Evolutionary conservation across 2,797 vertebrate species (phyloP).

Genomic region (Scomberomorus guttatus): DNA sequence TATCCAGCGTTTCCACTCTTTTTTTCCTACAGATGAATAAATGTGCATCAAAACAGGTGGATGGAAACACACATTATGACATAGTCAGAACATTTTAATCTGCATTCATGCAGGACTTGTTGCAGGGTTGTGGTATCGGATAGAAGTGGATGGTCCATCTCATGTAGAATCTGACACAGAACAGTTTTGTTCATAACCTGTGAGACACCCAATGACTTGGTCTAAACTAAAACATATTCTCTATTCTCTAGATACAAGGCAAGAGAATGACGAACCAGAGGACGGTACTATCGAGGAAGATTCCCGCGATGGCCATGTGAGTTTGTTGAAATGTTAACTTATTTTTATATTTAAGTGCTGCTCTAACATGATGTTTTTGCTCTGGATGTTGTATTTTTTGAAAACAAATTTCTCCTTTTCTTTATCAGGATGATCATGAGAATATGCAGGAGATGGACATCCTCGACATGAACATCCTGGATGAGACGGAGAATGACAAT

Average conservation of each 20-base stretch:
- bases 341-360: neutral
- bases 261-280: constrained; percentile 89
- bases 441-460: constrained; percentile 92
- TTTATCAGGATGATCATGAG: constrained; percentile 85
- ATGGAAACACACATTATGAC: neutral
- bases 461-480: constrained; percentile 91
- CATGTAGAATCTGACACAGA: neutral
- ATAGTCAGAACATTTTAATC: neutral
- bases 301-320: constrained; percentile 91
- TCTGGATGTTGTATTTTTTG: neutral
- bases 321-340: constrained; percentile 9
- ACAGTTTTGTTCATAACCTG: neutral
- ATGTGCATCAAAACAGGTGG: too few species aligned
- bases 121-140: neutral
- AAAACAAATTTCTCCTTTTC: neutral
- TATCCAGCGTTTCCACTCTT: too few species aligned
- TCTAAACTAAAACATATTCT: constrained; percentile 19
- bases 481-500: constrained; percentile 90
- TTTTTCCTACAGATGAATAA: too few species aligned
- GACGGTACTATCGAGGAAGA: constrained; percentile 92
- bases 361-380: neutral
- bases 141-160: neutral
- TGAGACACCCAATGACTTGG: neutral
- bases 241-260: constrained; percentile 83
- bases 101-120: neutral